phyloP scores from a whole-genome alignment of 2,797 vertebrate genomes.

The Smutsia gigantea region DNA sequence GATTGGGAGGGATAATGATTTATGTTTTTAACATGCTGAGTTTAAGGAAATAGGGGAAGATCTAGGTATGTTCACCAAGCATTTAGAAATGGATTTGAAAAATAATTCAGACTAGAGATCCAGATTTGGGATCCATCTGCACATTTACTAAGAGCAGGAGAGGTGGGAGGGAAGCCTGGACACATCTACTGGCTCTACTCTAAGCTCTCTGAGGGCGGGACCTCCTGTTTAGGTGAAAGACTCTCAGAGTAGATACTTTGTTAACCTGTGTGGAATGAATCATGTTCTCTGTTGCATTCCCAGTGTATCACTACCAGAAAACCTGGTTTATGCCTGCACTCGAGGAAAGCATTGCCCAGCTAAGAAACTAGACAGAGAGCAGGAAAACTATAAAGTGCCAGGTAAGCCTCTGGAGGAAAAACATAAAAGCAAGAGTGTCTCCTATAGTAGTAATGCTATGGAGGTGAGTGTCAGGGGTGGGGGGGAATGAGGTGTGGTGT shows the following conservation, averaged over 20 bases:
- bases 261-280: fast-evolving
- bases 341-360: background rate
- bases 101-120: background rate
- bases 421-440: background rate
- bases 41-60: background rate
- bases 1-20: background rate
- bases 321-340: background rate
- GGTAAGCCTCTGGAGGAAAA: background rate
- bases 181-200: background rate
- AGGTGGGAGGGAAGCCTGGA: background rate
- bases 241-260: background rate
- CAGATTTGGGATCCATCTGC: background rate
- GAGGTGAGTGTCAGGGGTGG: background rate
- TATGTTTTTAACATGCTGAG: background rate
- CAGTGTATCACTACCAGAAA: background rate
- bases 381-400: background rate
- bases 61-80: background rate
- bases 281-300: background rate
- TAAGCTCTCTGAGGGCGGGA: background rate
- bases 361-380: background rate
- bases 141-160: too few species aligned
- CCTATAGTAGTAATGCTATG: background rate
- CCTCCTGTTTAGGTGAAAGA: too few species aligned
- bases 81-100: background rate
- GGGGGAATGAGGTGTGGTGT: background rate